A percentile compares a stretch with the other conserved stretches of the same genome.
phyloP scores from a whole-genome alignment of 2,113 vertebrate species.

The Pontoporia blainvillei region DNA sequence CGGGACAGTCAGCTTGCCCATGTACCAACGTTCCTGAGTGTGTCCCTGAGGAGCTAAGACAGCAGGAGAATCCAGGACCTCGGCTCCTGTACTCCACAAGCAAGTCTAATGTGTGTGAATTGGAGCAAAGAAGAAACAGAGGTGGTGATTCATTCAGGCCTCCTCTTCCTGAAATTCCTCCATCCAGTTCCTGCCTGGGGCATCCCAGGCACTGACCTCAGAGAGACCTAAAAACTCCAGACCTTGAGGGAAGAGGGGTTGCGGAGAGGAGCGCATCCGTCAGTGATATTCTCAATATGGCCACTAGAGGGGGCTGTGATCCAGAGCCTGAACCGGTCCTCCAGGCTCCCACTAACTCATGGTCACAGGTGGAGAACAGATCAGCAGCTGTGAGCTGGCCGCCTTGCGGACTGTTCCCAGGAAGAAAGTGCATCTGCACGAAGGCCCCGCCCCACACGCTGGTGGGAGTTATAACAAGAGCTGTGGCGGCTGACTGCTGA shows the following conservation, averaged over 20 bases:
- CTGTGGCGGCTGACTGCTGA: not conserved
- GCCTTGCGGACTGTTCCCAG: not conserved
- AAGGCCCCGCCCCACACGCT: rapidly evolving
- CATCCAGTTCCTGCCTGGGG: not conserved
- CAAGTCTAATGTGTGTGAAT: too few species aligned
- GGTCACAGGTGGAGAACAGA: not conserved
- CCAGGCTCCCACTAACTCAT: too few species aligned
- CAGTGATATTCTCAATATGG: too few species aligned
- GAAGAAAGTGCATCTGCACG: not conserved
- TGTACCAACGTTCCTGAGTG: too few species aligned
- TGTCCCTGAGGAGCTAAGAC: not conserved
- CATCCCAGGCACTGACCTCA: not conserved
- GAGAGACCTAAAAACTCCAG: not conserved
- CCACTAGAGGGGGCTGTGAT: not conserved
- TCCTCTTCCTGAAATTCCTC: not conserved
- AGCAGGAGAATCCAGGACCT: not conserved
- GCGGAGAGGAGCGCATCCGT: not conserved
- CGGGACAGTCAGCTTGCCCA: not conserved
- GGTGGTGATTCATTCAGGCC: not conserved
- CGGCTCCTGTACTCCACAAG: not conserved
- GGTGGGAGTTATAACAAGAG: not conserved
- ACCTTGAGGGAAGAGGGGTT: not conserved
- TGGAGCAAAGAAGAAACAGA: not conserved
- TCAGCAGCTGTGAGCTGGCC: not conserved
- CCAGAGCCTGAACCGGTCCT: not conserved